Percentiles rank a stretch among this genome's conserved stretches.
These are phyloP conservation scores for Apoda limacodes DNA, from an alignment of 2,888 invertebrate species.

Conservation along the genomic window DNA sequence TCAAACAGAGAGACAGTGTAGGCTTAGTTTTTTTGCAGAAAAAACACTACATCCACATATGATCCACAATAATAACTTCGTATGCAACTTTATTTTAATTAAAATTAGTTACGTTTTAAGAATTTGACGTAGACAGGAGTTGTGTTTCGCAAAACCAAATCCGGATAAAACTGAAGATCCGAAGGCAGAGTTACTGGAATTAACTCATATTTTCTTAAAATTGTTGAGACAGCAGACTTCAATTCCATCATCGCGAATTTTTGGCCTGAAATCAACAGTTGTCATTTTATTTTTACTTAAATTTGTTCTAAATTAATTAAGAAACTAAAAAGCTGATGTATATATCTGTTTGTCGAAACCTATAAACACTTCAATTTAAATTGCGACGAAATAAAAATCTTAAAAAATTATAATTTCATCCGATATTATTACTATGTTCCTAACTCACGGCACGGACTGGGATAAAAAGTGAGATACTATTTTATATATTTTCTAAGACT, in stretches of 20 bases:
- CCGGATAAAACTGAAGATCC: slow-evolving; percentile 33
- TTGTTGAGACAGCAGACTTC: slow-evolving; percentile 58
- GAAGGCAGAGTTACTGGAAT: slow-evolving; percentile 50
- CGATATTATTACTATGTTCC: too few species aligned
- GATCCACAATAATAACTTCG: background rate
- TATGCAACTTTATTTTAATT: slow-evolving; percentile 1
- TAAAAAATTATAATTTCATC: too few species aligned
- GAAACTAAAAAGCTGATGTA: too few species aligned
- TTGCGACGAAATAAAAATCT: too few species aligned
- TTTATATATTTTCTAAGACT: too few species aligned
- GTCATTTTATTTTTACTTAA: background rate
- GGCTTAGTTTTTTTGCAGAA: too few species aligned
- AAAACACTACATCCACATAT: too few species aligned
- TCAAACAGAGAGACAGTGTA: too few species aligned
- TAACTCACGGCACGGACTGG: too few species aligned
- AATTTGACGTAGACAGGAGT: slow-evolving; percentile 41
- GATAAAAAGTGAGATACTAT: too few species aligned
- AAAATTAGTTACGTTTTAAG: slow-evolving; percentile 20
- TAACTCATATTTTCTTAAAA: slow-evolving; percentile 54
- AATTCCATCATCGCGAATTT: slow-evolving; percentile 70
- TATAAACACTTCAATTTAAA: too few species aligned
- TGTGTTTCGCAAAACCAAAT: slow-evolving; percentile 42
- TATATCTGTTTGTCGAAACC: too few species aligned
- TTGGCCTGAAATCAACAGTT: slow-evolving; percentile 53
- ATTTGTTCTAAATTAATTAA: background rate